A percentile compares a stretch with the other conserved stretches of the same genome.
phyloP scores from a whole-genome alignment of 1,140 invertebrate genomes.

The Platorchestia sp. region DNA sequence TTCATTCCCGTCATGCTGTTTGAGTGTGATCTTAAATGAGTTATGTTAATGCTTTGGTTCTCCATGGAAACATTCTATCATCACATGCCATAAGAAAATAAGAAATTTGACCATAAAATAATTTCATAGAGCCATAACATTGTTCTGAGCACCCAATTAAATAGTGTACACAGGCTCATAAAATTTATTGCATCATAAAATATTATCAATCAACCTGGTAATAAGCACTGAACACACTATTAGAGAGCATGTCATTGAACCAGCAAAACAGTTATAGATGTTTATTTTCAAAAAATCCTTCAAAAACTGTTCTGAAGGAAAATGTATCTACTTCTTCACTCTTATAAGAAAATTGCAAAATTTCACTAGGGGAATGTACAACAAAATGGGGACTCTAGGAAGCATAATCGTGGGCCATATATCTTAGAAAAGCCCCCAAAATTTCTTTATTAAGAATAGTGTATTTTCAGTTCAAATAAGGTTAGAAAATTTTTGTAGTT shows the following conservation, averaged over 20 bases:
- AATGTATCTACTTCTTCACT: background rate
- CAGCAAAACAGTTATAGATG: background rate
- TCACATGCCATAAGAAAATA: too few relatives aligned
- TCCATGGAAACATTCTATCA: too few relatives aligned
- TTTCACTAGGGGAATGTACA: background rate
- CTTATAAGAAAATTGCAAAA: background rate
- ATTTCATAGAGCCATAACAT: too few relatives aligned
- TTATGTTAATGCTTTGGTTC: too few relatives aligned
- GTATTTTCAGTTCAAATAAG: background rate
- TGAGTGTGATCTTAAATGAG: too few relatives aligned
- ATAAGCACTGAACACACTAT: background rate
- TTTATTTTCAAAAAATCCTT: background rate
- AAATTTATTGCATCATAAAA: too few relatives aligned
- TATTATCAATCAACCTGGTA: too few relatives aligned
- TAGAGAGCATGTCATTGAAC: background rate
- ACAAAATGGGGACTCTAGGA: background rate
- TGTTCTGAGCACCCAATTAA: too few relatives aligned
- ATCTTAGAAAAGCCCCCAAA: background rate
- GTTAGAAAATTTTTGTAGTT: background rate
- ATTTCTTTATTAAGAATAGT: background rate
- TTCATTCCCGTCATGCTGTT: too few relatives aligned
- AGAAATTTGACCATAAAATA: too few relatives aligned
- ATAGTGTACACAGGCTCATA: too few relatives aligned
- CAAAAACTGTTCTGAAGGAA: background rate
- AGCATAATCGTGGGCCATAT: background rate